These are phyloP conservation scores for Agrotis puta DNA, from an alignment of 2,888 invertebrate genomes.

Conservation along the genomic window DNA sequence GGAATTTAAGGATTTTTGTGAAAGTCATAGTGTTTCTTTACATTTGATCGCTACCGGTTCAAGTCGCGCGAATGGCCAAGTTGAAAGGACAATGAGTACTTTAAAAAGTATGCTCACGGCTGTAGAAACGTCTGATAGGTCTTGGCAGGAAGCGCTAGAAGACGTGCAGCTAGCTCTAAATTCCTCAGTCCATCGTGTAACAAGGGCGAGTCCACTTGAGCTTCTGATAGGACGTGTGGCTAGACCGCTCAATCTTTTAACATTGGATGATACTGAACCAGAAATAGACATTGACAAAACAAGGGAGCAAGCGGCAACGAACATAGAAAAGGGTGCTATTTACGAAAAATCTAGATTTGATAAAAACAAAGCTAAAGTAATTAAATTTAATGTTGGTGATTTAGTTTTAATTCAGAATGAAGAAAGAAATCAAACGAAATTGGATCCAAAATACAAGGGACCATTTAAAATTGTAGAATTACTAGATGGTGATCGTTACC, in stretches of 20 bases:
- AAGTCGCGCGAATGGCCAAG: not conserved
- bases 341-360: not conserved
- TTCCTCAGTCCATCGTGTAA: not conserved
- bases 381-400: not conserved
- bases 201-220: not conserved
- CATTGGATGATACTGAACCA: not conserved
- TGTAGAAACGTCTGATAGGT: not conserved
- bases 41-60: not conserved
- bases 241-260: not conserved
- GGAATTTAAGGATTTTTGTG: not conserved
- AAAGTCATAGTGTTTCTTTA: not conserved
- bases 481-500: slow-evolving; percentile 4
- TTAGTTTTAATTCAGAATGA: slow-evolving; percentile 6
- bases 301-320: not conserved
- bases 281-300: not conserved
- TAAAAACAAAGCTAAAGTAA: not conserved
- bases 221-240: not conserved
- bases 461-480: not conserved
- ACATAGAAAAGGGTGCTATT: not conserved
- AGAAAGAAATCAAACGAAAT: not conserved
- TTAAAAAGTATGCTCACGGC: not conserved
- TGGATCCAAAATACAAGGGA: slow-evolving; percentile 1
- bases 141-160: not conserved
- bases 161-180: slow-evolving; percentile 1
- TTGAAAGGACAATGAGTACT: not conserved